Conservation (phyloP, 2,888 invertebrate genomes). For the Drosophila acutilabella region DNA sequence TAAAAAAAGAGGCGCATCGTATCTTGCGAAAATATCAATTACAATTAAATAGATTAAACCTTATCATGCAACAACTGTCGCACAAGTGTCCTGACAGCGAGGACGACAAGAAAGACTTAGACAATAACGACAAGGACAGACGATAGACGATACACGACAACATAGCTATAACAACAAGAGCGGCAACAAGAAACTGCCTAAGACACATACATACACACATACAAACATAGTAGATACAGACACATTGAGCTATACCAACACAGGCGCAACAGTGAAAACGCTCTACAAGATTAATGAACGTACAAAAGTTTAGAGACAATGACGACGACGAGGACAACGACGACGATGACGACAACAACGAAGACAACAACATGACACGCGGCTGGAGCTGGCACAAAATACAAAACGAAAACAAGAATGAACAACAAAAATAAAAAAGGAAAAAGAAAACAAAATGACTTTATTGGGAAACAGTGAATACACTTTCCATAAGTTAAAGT, state of each 20-base stretch:
- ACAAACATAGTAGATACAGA: constrained; percentile 14
- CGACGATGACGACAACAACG: constrained; percentile 39
- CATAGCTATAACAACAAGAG: constrained; percentile 24
- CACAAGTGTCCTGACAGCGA: constrained; percentile 72
- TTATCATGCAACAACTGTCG: constrained; percentile 81
- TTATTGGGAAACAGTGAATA: not conserved
- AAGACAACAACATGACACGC: constrained; percentile 63
- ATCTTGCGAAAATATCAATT: constrained; percentile 79
- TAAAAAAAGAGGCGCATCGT: constrained; percentile 51
- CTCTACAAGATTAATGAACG: constrained; percentile 80
- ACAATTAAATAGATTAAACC: constrained; percentile 80
- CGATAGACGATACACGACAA: constrained; percentile 37
- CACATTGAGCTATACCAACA: constrained; percentile 25
- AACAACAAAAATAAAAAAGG: not conserved
- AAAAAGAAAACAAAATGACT: constrained; percentile 6
- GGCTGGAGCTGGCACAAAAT: constrained; percentile 46
- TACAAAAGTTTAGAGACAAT: constrained; percentile 81
- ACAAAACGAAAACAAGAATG: constrained; percentile 35
- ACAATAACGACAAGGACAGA: constrained; percentile 22
- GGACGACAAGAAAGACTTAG: constrained; percentile 32
- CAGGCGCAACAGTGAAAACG: constrained; percentile 68
- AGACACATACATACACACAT: constrained; percentile 22
- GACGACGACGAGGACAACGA: constrained; percentile 66
- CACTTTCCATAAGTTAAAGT: not conserved
- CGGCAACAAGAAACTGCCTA: constrained; percentile 44